Evolutionary conservation across 2,797 vertebrate species (phyloP).

Genomic region (Babyrousa celebensis): DNA sequence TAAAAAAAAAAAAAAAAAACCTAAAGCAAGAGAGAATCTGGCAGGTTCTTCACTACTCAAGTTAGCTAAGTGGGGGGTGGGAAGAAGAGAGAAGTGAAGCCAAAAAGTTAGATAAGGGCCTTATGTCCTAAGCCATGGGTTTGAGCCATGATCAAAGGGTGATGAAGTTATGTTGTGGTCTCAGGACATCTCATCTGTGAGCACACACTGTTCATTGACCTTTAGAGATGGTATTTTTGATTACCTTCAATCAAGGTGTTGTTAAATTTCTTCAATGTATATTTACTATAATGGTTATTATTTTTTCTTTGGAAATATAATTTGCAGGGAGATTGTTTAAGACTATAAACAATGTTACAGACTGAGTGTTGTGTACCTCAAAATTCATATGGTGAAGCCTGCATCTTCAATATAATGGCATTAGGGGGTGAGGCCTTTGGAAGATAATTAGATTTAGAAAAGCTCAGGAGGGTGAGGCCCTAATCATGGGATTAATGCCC

Average conservation of each 20-base stretch:
- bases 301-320: conserved; percentile 4
- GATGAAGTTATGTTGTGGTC: background rate
- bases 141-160: background rate
- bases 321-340: background rate
- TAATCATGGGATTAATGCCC: background rate
- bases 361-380: background rate
- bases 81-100: background rate
- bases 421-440: background rate
- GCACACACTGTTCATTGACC: background rate
- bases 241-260: background rate
- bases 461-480: background rate
- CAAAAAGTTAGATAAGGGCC: background rate
- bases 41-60: background rate
- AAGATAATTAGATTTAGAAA: background rate
- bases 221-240: conserved; percentile 16
- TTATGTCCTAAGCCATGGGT: background rate
- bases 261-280: background rate
- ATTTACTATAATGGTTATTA: conserved; percentile 1
- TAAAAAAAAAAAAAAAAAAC: background rate
- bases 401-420: background rate
- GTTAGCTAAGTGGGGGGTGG: background rate
- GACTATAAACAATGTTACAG: background rate
- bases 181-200: background rate
- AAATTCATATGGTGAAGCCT: background rate
- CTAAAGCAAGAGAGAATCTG: background rate